These are phyloP conservation scores for Gibbula magus DNA, from an alignment of 2,888 invertebrate genomes.

Conservation along the genomic window DNA sequence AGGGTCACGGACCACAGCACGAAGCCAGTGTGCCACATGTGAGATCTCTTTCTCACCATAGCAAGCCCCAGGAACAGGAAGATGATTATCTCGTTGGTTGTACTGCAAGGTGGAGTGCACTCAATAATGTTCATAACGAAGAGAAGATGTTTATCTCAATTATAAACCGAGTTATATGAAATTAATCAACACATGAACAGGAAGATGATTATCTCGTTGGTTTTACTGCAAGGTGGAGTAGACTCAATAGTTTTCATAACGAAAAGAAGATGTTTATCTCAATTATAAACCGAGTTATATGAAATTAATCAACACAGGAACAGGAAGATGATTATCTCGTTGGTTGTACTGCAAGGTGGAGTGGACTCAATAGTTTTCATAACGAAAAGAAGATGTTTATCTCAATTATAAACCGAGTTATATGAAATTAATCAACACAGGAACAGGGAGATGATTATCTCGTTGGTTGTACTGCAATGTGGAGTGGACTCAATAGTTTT, in stretches of 20 bases:
- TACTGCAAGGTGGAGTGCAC: conserved; percentile 68
- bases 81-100: conserved; percentile 78
- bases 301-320: conserved; percentile 79
- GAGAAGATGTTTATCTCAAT: too few relatives aligned
- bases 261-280: too few relatives aligned
- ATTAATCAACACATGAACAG: conserved; percentile 79
- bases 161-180: too few relatives aligned
- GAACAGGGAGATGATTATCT: conserved; percentile 79
- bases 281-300: too few relatives aligned
- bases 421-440: too few relatives aligned
- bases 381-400: too few relatives aligned
- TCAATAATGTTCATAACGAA: not conserved
- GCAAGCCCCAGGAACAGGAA: conserved; percentile 79
- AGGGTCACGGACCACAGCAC: conserved; percentile 75
- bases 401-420: too few relatives aligned
- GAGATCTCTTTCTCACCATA: conserved; percentile 74
- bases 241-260: not conserved
- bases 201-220: conserved; percentile 79
- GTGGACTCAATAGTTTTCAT: not conserved
- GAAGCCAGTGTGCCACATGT: conserved; percentile 77
- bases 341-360: conserved; percentile 75
- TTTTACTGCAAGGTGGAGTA: conserved; percentile 72
- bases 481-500: not conserved
- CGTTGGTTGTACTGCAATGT: conserved; percentile 76
- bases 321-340: conserved; percentile 79